Conservation (phyloP, 2,113 vertebrate genomes). For the Pleuronectes platessa region DNA sequence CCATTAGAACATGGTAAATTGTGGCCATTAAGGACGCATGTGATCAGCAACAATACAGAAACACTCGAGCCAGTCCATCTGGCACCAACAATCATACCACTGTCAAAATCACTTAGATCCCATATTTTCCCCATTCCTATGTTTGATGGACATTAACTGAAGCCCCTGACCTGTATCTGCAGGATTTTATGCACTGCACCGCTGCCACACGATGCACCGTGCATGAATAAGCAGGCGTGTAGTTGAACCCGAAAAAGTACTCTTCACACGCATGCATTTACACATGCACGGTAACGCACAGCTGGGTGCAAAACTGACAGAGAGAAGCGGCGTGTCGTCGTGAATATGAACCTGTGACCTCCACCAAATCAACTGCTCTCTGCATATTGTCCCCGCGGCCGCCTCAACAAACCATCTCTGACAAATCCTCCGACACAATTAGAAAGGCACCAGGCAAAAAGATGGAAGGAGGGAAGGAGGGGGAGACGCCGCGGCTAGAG, state of each 20-base stretch:
- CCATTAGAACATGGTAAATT: not conserved
- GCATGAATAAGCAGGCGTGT: too few species aligned
- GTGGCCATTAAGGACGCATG: not conserved
- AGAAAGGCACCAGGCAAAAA: conserved; percentile 30
- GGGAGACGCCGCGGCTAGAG: not conserved
- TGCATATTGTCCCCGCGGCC: conserved; percentile 26
- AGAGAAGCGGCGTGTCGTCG: conserved; percentile 40
- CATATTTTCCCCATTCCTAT: not conserved
- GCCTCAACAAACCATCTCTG: conserved; percentile 30
- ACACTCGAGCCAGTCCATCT: not conserved
- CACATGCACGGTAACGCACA: not conserved
- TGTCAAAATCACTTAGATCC: not conserved
- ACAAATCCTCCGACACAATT: conserved; percentile 52
- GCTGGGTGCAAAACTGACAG: conserved; percentile 11
- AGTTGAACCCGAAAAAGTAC: not conserved
- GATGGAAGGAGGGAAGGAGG: not conserved
- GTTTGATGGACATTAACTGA: not conserved
- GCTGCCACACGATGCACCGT: not conserved
- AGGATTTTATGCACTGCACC: not conserved
- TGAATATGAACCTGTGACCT: conserved; percentile 52
- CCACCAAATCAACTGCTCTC: conserved; percentile 51
- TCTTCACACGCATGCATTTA: not conserved
- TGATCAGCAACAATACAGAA: not conserved
- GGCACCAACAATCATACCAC: not conserved
- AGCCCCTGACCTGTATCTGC: not conserved